Base-by-base conservation (phyloP, 1,140 invertebrate species). In the Nasonia giraulti region DNA sequence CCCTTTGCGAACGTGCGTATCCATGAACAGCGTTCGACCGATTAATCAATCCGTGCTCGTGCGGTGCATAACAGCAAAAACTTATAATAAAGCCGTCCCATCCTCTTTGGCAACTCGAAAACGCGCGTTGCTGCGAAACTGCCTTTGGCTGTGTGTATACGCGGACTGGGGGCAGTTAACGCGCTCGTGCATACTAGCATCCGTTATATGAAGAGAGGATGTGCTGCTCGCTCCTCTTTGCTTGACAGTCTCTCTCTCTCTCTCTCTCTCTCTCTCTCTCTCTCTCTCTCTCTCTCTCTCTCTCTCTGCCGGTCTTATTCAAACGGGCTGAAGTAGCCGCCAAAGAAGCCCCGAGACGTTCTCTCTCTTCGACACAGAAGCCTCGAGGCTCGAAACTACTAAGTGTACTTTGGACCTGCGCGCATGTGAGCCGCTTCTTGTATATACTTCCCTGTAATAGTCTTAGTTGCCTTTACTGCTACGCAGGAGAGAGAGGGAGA, bases 391-490 rank as follows among this genome's bases (percentile, higher is more conserved):
- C 55, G 12, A 66, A 79, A 79, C 50, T 80, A 69, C 62, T 40
- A 40, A 81, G 79, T 71, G 68, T 69, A 73, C 44, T 81, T n/a
- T 69, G 8, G 80, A 74, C 17, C 44, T 23, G 80, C n/a, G 66
- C 5, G 66, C 5, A 31, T 40, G 47, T 37, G 69, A 40, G 27
- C 23, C 37, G 40, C 79, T 80, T 82, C 69, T 75, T 75, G 47
- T 27, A n/a, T n/a, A 62, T 62, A 62, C 20, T 62, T 62, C 3
- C 6, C 55, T 7, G 55, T 62, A 62, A 62, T 62, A 62, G 55
- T 62, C 55, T 62, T 62, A 62, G 55, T 62, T n/a, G 55, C 55
- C 4, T 4, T 20, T 62, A 14, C 55, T 7, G 20, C 47, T 50
- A 10, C 47, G 14, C 12, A 10, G 8, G 44, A 10, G 44, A 12